Evolutionary conservation across 2,113 vertebrate genomes (phyloP).

Genomic region (Megaceryle maxima): DNA sequence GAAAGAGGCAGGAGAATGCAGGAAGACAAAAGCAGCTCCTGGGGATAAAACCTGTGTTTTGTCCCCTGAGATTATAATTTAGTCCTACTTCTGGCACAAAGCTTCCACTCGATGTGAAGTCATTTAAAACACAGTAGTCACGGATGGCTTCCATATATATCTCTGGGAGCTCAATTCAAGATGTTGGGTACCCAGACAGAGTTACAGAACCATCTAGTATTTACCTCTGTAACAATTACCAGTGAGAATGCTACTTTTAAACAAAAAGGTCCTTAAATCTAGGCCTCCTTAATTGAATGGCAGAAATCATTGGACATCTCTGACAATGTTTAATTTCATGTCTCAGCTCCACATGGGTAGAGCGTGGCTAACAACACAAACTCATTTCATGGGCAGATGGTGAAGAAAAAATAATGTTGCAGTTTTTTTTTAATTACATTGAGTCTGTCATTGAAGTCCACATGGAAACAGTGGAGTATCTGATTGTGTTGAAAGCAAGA

Average conservation of each 20-base stretch:
- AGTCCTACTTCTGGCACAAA: neutral
- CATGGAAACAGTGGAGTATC: neutral
- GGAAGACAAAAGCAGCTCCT: neutral
- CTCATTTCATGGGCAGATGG: neutral
- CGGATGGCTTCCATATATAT: neutral
- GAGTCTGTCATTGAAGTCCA: neutral
- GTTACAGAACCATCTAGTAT: neutral
- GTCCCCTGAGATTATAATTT: neutral
- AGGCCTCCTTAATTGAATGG: neutral
- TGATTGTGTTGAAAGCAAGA: neutral
- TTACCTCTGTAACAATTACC: neutral
- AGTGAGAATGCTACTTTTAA: neutral
- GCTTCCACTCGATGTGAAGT: neutral
- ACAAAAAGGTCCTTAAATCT: neutral
- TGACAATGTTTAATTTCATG: neutral
- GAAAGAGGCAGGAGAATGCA: neutral
- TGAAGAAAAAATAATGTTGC: neutral
- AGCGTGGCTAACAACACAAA: neutral
- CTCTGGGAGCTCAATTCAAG: neutral
- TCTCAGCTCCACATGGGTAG: neutral
- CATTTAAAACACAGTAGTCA: neutral
- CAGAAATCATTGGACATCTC: neutral
- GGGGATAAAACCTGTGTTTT: neutral
- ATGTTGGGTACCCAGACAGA: neutral
- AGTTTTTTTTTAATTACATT: no score